Conservation (phyloP, 2,113 vertebrate genomes). For the Ptilonorhynchus violaceus region DNA sequence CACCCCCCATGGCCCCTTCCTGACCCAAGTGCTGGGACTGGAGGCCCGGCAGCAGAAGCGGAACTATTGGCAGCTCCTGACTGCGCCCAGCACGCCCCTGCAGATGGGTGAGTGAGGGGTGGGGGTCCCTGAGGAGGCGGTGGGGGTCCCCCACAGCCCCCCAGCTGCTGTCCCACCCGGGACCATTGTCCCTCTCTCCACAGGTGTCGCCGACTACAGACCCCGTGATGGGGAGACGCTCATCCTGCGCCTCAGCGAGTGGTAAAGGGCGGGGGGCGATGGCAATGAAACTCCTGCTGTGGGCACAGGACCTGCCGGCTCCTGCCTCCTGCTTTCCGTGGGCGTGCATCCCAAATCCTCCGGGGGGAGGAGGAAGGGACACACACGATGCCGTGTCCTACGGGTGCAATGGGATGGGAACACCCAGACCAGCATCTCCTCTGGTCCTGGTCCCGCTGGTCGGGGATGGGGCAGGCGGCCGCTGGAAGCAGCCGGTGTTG, state of each 20-base stretch:
- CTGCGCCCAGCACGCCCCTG: conserved; percentile 63
- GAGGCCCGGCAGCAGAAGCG: conserved; percentile 65
- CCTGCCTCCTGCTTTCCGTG: not conserved
- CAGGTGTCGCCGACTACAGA: conserved; percentile 86
- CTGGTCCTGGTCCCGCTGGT: rapidly evolving
- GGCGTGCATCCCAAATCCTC: not conserved
- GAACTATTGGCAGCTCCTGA: conserved; percentile 85
- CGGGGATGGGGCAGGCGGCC: rapidly evolving
- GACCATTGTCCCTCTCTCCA: not conserved
- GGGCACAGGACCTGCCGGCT: not conserved
- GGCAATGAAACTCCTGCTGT: not conserved
- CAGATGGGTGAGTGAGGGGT: conserved; percentile 76
- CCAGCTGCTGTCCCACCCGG: rapidly evolving
- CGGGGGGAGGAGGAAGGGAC: rapidly evolving
- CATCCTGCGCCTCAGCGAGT: conserved; percentile 70
- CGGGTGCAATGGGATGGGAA: rapidly evolving
- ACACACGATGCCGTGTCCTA: rapidly evolving
- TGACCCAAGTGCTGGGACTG: conserved; percentile 81
- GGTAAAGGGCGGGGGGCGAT: conserved; percentile 14
- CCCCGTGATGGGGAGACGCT: conserved; percentile 74
- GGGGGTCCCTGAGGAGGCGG: rapidly evolving
- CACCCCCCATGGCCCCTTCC: conserved; percentile 82
- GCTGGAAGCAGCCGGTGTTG: not conserved
- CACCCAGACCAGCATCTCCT: not conserved
- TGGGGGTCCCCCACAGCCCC: rapidly evolving